Evolutionary conservation across 2,113 vertebrate genomes (phyloP).

Genomic region (Columba janthina): DNA sequence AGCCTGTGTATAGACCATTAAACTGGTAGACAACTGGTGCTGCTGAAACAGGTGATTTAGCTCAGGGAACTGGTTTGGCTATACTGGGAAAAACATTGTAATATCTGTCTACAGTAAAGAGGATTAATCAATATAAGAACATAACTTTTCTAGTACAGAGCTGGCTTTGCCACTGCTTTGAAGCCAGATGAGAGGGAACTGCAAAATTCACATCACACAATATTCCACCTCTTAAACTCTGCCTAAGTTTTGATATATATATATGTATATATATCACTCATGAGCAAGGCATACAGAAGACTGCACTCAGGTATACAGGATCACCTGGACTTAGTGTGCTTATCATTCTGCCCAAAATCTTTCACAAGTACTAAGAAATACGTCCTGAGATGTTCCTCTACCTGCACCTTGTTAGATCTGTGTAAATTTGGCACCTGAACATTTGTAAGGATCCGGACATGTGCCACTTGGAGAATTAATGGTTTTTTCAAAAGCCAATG

Average conservation of each 20-base stretch:
- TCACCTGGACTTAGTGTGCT: rapidly evolving
- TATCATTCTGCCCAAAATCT: neutral
- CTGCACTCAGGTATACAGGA: rapidly evolving
- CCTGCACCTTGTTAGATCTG: neutral
- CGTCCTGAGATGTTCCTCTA: neutral
- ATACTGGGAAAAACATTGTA: rapidly evolving
- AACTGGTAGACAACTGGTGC: neutral
- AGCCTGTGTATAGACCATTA: rapidly evolving
- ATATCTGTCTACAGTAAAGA: neutral
- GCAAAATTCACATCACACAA: neutral
- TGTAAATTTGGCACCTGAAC: neutral
- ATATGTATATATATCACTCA: rapidly evolving
- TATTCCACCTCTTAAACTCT: neutral
- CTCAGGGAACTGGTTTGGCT: neutral
- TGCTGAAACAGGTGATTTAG: neutral
- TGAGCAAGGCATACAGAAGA: rapidly evolving
- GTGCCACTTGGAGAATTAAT: neutral
- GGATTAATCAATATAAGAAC: neutral
- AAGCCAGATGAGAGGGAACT: neutral
- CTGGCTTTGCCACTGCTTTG: neutral
- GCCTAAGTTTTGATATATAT: neutral
- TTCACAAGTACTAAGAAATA: neutral
- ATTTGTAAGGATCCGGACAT: neutral
- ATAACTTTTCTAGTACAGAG: neutral
- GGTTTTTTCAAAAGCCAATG: neutral